phyloP scores from a whole-genome alignment of 2,888 invertebrate species.

The Galerucella pusilla region DNA sequence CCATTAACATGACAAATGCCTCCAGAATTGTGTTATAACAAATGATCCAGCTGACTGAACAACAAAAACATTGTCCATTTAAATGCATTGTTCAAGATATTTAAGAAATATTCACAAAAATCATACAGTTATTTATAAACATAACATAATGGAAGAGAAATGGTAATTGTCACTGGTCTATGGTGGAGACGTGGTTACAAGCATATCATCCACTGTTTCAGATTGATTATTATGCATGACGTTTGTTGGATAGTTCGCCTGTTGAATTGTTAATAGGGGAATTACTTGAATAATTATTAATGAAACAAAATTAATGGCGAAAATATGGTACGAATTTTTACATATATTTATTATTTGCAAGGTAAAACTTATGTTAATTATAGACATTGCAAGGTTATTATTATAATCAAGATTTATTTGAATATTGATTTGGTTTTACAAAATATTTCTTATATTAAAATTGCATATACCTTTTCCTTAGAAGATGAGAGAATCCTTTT shows the following conservation, averaged over 20 bases:
- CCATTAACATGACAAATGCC: too few relatives aligned
- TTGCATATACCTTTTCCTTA: too few relatives aligned
- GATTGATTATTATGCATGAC: slow-evolving; percentile 38
- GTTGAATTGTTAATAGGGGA: slow-evolving; percentile 25
- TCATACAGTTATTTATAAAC: too few relatives aligned
- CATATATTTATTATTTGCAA: slow-evolving; percentile 7
- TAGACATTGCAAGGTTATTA: slow-evolving; percentile 2
- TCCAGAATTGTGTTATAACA: too few relatives aligned
- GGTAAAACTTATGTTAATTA: slow-evolving; percentile 15
- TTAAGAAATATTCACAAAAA: too few relatives aligned
- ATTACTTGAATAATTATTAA: slow-evolving; percentile 32
- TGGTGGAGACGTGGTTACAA: slow-evolving; percentile 41
- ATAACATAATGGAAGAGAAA: background rate
- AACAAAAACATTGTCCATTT: too few relatives aligned
- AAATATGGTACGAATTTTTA: slow-evolving; percentile 24
- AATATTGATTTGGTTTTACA: background rate
- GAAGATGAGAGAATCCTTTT: too few relatives aligned
- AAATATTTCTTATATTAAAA: too few relatives aligned
- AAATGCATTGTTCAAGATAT: too few relatives aligned
- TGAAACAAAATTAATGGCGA: slow-evolving; percentile 22
- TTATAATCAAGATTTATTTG: background rate
- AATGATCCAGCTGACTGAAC: too few relatives aligned
- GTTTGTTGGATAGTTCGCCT: slow-evolving; percentile 19
- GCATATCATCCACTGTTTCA: slow-evolving; percentile 35
- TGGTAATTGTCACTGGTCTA: background rate